Conservation (phyloP, 2,888 invertebrate species). For the Rotaria sp. region DNA sequence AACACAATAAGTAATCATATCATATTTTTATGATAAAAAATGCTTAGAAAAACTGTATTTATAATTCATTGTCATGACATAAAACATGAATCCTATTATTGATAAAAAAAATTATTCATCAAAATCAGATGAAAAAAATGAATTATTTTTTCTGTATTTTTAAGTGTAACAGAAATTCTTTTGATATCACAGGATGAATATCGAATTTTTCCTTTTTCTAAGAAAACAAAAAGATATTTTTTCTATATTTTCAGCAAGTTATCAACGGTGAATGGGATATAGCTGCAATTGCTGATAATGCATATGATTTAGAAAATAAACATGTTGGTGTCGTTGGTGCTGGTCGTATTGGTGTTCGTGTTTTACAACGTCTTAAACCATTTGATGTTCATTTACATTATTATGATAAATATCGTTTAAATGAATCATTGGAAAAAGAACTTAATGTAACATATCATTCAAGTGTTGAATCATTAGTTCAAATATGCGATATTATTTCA, state of each 20-base stretch:
- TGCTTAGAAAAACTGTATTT: no score
- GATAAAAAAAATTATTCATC: no score
- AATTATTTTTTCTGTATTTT: no score
- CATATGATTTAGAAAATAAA: constrained; percentile 25
- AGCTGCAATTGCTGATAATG: not conserved
- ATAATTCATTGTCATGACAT: no score
- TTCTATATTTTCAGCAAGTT: not conserved
- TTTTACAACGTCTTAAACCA: constrained; percentile 29
- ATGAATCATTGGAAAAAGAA: constrained; percentile 11
- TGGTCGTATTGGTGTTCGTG: constrained; percentile 16
- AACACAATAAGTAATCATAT: no score
- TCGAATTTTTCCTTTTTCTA: no score
- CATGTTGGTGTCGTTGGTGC: constrained; percentile 4
- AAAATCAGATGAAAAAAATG: no score
- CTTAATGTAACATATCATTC: constrained; percentile 21
- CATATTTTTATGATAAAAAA: no score
- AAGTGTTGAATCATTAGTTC: not conserved
- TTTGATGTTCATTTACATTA: constrained; percentile 29
- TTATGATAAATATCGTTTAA: constrained; percentile 26
- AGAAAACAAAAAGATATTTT: no score
- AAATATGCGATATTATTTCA: constrained; percentile 22
- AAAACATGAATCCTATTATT: no score
- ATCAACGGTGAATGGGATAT: constrained; percentile 28
- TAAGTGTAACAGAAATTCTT: no score
- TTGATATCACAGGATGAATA: no score